Conservation (phyloP, 2,888 invertebrate species). For the Heteromurus nitidus region DNA sequence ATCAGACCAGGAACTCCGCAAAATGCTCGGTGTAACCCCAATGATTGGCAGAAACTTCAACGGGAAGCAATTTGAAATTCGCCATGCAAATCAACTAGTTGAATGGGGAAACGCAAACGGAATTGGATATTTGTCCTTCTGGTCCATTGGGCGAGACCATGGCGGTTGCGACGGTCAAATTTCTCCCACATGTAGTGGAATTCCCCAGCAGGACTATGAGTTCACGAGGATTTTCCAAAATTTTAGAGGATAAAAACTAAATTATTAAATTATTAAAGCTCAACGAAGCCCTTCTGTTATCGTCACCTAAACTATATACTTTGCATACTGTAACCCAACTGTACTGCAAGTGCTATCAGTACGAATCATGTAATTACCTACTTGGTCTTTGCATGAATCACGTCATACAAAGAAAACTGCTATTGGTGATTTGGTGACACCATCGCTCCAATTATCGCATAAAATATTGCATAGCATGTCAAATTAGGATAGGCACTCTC, state of each 20-base stretch:
- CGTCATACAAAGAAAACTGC: neutral
- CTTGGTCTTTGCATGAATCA: neutral
- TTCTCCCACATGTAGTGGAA: slow-evolving; percentile 69
- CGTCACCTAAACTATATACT: neutral
- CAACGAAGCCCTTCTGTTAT: no score
- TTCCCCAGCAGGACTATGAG: slow-evolving; percentile 65
- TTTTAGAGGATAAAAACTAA: slow-evolving; percentile 57
- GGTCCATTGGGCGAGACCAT: slow-evolving; percentile 69
- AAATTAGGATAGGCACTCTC: neutral
- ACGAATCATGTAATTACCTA: neutral
- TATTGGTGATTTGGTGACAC: no score
- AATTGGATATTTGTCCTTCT: slow-evolving; percentile 68
- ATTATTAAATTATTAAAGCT: neutral
- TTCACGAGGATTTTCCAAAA: slow-evolving; percentile 72
- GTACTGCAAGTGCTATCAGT: no score
- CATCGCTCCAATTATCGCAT: no score
- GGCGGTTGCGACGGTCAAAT: slow-evolving; percentile 68
- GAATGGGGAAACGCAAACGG: slow-evolving; percentile 69
- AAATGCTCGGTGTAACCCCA: slow-evolving; percentile 71
- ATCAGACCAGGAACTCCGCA: slow-evolving; percentile 59
- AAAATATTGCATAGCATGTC: neutral
- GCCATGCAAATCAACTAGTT: slow-evolving; percentile 66
- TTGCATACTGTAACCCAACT: neutral
- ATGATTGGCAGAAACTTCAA: slow-evolving; percentile 72
- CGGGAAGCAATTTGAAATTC: slow-evolving; percentile 66